A percentile compares a stretch with the other conserved stretches of the same genome.
Conservation (phyloP, 2,113 vertebrate species). For the Solenodon paradoxus region DNA sequence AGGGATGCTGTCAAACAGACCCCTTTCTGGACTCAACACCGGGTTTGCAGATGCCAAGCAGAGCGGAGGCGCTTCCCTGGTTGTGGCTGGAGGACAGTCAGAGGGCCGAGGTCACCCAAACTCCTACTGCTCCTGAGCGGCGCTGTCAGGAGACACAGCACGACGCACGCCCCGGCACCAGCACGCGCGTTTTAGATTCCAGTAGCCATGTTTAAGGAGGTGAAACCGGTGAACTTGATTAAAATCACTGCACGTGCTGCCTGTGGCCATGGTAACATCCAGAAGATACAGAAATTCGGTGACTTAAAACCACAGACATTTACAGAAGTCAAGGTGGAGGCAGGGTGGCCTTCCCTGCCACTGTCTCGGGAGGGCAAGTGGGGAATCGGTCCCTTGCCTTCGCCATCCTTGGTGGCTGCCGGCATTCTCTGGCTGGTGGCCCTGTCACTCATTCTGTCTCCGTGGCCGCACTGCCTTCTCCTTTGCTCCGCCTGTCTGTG, state of each 20-base stretch:
- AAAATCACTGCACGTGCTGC: background rate
- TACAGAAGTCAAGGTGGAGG: background rate
- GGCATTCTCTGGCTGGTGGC: background rate
- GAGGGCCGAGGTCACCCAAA: background rate
- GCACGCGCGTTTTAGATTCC: too few species aligned
- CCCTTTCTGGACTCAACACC: background rate
- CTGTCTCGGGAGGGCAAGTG: too few species aligned
- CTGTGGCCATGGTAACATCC: background rate
- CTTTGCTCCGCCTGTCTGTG: too few species aligned
- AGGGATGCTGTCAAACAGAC: background rate
- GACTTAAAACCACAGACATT: background rate
- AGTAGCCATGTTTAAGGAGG: background rate
- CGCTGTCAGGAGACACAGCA: too few species aligned
- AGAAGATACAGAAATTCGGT: background rate
- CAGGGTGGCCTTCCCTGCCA: too few species aligned
- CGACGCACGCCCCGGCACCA: too few species aligned
- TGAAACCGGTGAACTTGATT: background rate
- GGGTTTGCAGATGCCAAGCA: too few species aligned
- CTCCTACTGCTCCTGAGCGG: background rate
- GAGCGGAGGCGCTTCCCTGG: background rate
- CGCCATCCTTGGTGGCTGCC: background rate
- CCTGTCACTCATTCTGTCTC: background rate
- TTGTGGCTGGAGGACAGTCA: background rate
- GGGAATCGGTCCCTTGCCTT: background rate
- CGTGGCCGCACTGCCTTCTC: rapidly evolving